phyloP scores from a whole-genome alignment of 2,797 vertebrate species.

The Ctenochaetus hawaiiensis region DNA sequence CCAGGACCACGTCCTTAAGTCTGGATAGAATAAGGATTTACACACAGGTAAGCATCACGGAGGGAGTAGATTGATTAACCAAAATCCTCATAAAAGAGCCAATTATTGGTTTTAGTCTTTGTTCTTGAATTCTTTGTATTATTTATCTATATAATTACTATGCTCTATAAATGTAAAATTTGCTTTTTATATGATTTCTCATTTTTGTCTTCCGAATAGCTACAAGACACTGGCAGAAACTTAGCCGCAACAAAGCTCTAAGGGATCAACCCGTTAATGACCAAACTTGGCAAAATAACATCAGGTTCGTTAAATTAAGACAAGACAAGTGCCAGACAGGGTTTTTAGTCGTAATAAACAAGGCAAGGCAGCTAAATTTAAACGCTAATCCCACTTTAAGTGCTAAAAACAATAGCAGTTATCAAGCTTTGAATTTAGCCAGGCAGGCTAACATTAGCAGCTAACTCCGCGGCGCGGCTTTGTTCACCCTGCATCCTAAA shows the following conservation, averaged over 20 bases:
- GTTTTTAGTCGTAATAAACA: not conserved
- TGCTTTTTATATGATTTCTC: not conserved
- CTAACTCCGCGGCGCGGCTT: conserved; percentile 26
- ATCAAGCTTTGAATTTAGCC: conserved; percentile 51
- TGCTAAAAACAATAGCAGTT: conserved; percentile 81
- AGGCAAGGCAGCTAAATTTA: not conserved
- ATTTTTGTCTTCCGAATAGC: not conserved
- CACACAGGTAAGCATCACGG: not conserved
- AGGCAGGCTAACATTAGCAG: conserved; percentile 57
- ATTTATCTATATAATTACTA: too few relatives aligned
- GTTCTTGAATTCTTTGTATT: too few relatives aligned
- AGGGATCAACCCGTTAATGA: not conserved
- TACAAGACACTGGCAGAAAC: not conserved
- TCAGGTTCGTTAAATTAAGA: not conserved
- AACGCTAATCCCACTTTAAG: not conserved
- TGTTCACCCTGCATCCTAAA: not conserved
- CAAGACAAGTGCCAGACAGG: fast-evolving
- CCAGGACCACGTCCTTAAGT: conserved; percentile 84
- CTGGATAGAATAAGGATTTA: conserved; percentile 65
- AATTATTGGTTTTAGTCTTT: not conserved
- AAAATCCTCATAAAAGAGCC: fast-evolving
- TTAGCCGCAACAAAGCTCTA: conserved; percentile 12
- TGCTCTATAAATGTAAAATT: not conserved
- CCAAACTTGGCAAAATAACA: not conserved
- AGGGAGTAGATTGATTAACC: not conserved